phyloP scores from a whole-genome alignment of 1,140 invertebrate genomes.

The Steinernema feltiae region DNA sequence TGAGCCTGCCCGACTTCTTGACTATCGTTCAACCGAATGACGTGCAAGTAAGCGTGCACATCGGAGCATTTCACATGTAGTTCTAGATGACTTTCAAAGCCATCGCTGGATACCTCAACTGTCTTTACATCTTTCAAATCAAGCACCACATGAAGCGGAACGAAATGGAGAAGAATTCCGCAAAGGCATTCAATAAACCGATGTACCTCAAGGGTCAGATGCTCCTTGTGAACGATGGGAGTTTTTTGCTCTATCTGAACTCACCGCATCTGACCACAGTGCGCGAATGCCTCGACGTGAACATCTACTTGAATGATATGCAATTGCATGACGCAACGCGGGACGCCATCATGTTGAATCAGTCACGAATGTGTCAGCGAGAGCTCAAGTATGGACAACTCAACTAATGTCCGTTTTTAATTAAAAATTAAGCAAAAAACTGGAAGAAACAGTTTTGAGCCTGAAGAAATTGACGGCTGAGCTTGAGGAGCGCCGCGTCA shows the following conservation, averaged over 20 bases:
- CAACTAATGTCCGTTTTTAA: neutral
- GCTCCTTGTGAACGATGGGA: slow-evolving; percentile 31
- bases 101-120: slow-evolving; percentile 32
- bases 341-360: slow-evolving; percentile 39
- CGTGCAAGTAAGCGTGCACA: neutral
- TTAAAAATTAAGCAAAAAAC: slow-evolving; percentile 29
- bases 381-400: slow-evolving; percentile 27
- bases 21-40: slow-evolving; percentile 12
- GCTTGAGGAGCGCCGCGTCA: slow-evolving; percentile 24
- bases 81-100: slow-evolving; percentile 32
- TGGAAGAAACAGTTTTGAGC: slow-evolving; percentile 32
- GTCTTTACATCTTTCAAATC: slow-evolving; percentile 36
- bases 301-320: slow-evolving; percentile 37
- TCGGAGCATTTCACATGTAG: neutral
- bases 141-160: slow-evolving; percentile 33
- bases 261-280: slow-evolving; percentile 38
- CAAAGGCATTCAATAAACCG: slow-evolving; percentile 31
- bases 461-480: slow-evolving; percentile 32
- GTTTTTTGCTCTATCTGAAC: slow-evolving; percentile 34
- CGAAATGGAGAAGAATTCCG: slow-evolving; percentile 21
- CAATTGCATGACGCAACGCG: slow-evolving; percentile 36
- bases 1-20: neutral
- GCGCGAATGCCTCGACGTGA: slow-evolving; percentile 34
- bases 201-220: slow-evolving; percentile 37
- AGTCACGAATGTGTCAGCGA: slow-evolving; percentile 37